Conservation (phyloP, 2,888 invertebrate species). For the Drosophila macrothrix region DNA sequence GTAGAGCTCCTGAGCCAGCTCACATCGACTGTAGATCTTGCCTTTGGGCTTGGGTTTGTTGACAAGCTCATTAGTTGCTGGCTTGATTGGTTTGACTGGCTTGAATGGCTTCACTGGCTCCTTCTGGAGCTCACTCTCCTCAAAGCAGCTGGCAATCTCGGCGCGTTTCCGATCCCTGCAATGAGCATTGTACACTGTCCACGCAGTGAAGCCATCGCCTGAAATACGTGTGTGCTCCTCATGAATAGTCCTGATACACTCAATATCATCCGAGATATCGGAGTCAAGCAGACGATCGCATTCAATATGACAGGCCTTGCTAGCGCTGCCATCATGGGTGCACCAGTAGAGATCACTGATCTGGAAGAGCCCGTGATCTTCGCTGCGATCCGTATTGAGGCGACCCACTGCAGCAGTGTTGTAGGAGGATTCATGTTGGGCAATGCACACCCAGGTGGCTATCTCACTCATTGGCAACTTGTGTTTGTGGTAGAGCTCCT, state of each 20-base stretch:
- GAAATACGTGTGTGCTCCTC: constrained; percentile 89
- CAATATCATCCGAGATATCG: constrained; percentile 88
- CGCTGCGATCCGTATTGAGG: constrained; percentile 85
- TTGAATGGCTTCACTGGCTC: constrained; percentile 4
- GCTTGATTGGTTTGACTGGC: not conserved
- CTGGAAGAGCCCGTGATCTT: constrained; percentile 91
- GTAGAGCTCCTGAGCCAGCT: constrained; percentile 88
- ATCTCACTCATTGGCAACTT: constrained; percentile 86
- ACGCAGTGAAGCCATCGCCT: constrained; percentile 90
- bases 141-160: constrained; percentile 69
- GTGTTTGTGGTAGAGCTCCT: constrained; percentile 86
- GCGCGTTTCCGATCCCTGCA: constrained; percentile 86
- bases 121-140: constrained; percentile 43
- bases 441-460: constrained; percentile 91
- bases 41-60: constrained; percentile 65
- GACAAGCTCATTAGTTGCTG: constrained; percentile 1
- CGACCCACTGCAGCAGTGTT: constrained; percentile 86
- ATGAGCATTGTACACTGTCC: constrained; percentile 89
- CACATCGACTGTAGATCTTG: constrained; percentile 89
- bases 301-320: constrained; percentile 87
- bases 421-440: constrained; percentile 62
- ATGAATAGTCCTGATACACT: constrained; percentile 88
- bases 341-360: constrained; percentile 91
- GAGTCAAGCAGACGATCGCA: constrained; percentile 89
- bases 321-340: constrained; percentile 83